Evolutionary conservation across 1,140 invertebrate genomes (phyloP).

Genomic region (Diorhabda sublineata): DNA sequence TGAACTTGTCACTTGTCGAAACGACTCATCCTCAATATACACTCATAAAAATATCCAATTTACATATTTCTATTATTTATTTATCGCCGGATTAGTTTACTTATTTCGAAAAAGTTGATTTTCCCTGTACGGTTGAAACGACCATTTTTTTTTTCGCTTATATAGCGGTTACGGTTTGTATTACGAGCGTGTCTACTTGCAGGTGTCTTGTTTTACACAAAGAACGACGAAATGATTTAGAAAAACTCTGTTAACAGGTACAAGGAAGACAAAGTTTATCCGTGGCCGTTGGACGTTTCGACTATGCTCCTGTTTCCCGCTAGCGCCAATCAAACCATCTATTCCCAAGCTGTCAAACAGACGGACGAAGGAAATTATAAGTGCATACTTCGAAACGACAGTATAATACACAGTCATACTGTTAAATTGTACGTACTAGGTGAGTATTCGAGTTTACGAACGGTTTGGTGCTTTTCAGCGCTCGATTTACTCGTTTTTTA

Average conservation of each 20-base stretch:
- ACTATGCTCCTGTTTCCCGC: conserved; percentile 70
- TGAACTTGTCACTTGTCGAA: too few relatives aligned
- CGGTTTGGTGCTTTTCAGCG: too few relatives aligned
- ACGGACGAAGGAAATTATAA: conserved; percentile 69
- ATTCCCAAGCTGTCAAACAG: conserved; percentile 58
- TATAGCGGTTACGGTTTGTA: background rate
- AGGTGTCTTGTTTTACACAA: conserved; percentile 4
- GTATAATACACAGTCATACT: conserved; percentile 58
- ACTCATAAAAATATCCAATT: background rate
- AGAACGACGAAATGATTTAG: background rate
- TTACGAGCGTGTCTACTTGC: background rate
- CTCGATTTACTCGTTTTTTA: too few relatives aligned
- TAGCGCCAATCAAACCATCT: conserved; percentile 73
- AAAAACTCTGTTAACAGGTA: conserved; percentile 55
- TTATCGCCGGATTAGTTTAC: conserved; percentile 3
- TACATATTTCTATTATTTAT: background rate
- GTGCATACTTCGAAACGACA: conserved; percentile 66
- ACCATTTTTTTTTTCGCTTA: background rate
- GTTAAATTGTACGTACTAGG: conserved; percentile 63
- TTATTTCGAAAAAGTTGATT: background rate
- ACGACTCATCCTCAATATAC: too few relatives aligned
- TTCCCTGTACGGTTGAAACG: conserved; percentile 2
- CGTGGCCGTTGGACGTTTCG: conserved; percentile 64
- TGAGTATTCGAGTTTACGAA: conserved; percentile 44
- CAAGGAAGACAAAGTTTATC: conserved; percentile 70